Conservation (phyloP, 2,888 invertebrate species). For the Dryomyza anilis region DNA sequence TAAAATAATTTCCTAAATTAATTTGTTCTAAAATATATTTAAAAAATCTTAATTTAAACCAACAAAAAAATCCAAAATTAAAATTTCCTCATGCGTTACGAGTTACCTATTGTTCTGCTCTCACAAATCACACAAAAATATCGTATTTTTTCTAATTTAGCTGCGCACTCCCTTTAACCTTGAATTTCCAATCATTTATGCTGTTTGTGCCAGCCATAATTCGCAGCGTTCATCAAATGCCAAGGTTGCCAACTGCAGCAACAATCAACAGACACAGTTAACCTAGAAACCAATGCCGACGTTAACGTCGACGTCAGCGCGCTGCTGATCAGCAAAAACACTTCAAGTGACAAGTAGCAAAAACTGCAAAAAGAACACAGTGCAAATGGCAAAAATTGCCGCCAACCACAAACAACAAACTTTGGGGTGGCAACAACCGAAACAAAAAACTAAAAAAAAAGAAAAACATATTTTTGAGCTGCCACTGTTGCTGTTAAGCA, state of each 20-base stretch:
- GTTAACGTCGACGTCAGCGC: no score
- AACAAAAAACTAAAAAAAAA: no score
- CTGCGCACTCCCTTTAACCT: constrained; percentile 9
- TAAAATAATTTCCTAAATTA: no score
- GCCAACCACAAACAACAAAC: constrained; percentile 3
- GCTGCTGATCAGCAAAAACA: background rate
- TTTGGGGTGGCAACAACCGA: background rate
- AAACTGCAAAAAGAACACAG: no score
- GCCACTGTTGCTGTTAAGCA: background rate
- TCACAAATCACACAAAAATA: background rate
- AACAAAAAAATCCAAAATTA: no score
- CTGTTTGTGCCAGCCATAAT: background rate
- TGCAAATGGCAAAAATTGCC: background rate
- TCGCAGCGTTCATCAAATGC: constrained; percentile 17
- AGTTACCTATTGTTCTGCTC: background rate
- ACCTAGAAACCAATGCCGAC: no score
- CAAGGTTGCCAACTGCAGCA: constrained; percentile 14
- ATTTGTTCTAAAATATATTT: no score
- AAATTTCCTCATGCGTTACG: no score
- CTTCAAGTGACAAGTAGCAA: constrained; percentile 20
- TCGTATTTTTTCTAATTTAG: background rate
- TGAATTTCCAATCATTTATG: constrained; percentile 16
- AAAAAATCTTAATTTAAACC: no score
- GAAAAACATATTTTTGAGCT: background rate
- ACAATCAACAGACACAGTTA: background rate